Evolutionary conservation across 2,797 vertebrate species (phyloP).

Genomic region (Lepus oiostolus): DNA sequence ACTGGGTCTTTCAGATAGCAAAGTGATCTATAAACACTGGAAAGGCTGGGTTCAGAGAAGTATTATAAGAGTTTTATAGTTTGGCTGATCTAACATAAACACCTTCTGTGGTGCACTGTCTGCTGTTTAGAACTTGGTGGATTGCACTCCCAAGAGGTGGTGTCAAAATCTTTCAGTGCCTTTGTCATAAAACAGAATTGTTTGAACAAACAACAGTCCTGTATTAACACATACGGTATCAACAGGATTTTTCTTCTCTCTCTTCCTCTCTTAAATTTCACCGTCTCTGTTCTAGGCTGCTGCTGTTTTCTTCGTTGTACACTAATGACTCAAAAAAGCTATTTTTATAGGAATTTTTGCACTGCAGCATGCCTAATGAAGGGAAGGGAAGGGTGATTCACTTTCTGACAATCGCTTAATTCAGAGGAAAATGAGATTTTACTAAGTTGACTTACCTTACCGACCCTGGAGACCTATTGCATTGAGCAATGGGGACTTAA

Average conservation of each 20-base stretch:
- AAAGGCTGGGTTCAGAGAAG: conserved; percentile 81
- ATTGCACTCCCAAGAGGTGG: conserved; percentile 73
- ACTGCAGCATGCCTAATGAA: conserved; percentile 76
- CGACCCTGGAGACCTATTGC: conserved; percentile 85
- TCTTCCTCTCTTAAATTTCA: conserved; percentile 71
- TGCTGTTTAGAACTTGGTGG: conserved; percentile 75
- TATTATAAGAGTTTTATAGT: conserved; percentile 81
- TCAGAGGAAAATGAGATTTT: conserved; percentile 84
- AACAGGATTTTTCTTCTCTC: conserved; percentile 66
- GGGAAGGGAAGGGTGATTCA: conserved; percentile 80
- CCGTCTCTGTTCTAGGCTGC: conserved; percentile 71
- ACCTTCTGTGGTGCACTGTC: conserved; percentile 72
- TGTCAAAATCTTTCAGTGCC: conserved; percentile 81
- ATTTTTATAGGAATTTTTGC: conserved; percentile 80
- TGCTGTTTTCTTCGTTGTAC: conserved; percentile 76
- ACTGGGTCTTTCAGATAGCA: conserved; percentile 80
- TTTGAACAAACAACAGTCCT: conserved; percentile 81
- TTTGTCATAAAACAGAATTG: conserved; percentile 79
- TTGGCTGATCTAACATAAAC: conserved; percentile 82
- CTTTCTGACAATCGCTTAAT: conserved; percentile 85
- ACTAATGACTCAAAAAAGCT: conserved; percentile 83
- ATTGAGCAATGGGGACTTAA: conserved; percentile 88
- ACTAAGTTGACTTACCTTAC: conserved; percentile 84
- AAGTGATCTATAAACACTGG: conserved; percentile 84
- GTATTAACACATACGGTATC: conserved; percentile 69